These are phyloP conservation scores for Brienomyrus brachyistius DNA, from an alignment of 2,113 vertebrate genomes.

Conservation along the genomic window DNA sequence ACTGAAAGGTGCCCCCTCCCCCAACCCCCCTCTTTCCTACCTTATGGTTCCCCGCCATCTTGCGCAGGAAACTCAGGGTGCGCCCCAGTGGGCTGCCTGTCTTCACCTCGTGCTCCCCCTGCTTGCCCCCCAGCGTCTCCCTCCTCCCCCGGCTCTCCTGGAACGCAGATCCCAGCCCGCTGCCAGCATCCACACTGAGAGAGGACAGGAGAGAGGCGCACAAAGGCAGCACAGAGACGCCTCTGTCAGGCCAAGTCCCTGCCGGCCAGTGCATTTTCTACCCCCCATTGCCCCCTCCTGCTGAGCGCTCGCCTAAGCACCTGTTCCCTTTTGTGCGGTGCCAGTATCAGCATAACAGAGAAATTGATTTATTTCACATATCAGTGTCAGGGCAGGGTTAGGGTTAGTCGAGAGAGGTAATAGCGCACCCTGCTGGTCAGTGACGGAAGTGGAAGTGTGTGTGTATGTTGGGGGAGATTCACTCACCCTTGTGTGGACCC, in stretches of 20 bases:
- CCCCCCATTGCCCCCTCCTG: not conserved
- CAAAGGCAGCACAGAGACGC: not conserved
- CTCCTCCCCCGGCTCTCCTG: conserved; percentile 37
- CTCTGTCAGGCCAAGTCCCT: not conserved
- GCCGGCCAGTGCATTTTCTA: not conserved
- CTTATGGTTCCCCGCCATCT: conserved; percentile 69
- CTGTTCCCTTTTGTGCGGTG: not conserved
- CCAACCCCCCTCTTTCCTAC: conserved; percentile 37
- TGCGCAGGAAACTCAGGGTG: conserved; percentile 65
- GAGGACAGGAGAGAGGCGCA: not conserved
- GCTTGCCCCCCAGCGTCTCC: conserved; percentile 21
- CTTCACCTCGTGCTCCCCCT: conserved; percentile 25
- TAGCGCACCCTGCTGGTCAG: not conserved
- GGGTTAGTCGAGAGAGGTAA: not conserved
- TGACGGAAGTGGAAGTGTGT: not conserved
- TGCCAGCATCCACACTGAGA: conserved; percentile 33
- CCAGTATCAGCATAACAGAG: not conserved
- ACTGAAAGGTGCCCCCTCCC: not conserved
- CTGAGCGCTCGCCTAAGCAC: not conserved
- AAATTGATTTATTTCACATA: not conserved
- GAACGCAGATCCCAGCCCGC: conserved; percentile 26
- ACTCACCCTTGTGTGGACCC: conserved; percentile 29
- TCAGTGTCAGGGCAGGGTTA: not conserved
- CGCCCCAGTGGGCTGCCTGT: conserved; percentile 48
- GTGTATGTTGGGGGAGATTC: not conserved